Percentiles rank a stretch among this genome's conserved stretches.
These are phyloP conservation scores for Aegotheles bennettii DNA, from an alignment of 2,113 vertebrate species.

Conservation along the genomic window DNA sequence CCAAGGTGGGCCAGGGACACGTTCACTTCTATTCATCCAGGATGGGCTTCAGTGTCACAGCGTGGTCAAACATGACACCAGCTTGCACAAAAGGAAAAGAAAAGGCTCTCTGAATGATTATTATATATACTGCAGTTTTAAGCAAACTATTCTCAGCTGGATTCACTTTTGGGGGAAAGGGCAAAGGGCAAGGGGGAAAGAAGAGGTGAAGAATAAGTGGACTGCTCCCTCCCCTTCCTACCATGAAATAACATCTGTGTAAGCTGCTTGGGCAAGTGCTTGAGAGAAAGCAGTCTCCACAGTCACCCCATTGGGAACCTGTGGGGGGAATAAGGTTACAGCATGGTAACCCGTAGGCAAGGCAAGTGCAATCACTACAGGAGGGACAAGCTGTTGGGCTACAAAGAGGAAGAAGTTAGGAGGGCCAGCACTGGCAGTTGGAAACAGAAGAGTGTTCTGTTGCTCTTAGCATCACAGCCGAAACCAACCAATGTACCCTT, in stretches of 20 bases:
- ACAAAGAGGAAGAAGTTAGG: neutral
- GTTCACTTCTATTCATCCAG: neutral
- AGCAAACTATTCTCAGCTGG: neutral
- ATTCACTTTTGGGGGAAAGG: neutral
- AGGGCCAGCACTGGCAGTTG: neutral
- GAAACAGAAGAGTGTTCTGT: neutral
- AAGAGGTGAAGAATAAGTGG: neutral
- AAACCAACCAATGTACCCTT: neutral
- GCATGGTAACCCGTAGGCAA: no score
- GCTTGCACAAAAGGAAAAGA: neutral
- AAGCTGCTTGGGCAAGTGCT: neutral
- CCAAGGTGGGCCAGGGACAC: neutral
- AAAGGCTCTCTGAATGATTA: neutral
- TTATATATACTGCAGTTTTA: neutral
- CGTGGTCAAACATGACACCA: neutral
- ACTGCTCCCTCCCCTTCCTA: neutral
- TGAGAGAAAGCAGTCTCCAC: neutral
- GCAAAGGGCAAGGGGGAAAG: neutral
- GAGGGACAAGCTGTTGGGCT: neutral
- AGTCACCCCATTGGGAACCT: neutral
- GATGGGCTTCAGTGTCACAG: neutral
- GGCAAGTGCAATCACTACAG: neutral
- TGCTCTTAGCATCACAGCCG: neutral
- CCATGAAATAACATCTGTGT: neutral
- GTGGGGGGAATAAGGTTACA: fast-evolving